phyloP scores from a whole-genome alignment of 2,888 invertebrate genomes.

The Oxycera nigricornis region DNA sequence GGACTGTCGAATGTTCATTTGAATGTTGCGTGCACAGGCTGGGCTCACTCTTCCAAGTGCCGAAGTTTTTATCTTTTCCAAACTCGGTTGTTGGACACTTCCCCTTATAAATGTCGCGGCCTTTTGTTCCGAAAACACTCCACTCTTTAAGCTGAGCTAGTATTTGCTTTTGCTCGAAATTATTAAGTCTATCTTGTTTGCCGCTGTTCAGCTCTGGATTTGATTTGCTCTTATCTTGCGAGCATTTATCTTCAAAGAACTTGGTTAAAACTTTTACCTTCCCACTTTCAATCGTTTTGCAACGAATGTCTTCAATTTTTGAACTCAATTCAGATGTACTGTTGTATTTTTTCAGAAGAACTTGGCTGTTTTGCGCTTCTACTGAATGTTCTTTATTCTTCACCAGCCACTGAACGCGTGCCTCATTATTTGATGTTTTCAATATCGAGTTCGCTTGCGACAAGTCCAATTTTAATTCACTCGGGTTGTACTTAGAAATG shows the following conservation, averaged over 20 bases:
- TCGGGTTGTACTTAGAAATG: slow-evolving; percentile 32
- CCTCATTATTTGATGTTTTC: slow-evolving; percentile 16
- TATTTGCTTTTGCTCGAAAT: slow-evolving; percentile 55
- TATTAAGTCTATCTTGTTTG: slow-evolving; percentile 50
- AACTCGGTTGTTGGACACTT: slow-evolving; percentile 43
- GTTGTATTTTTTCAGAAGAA: slow-evolving; percentile 55
- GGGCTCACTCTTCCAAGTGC: slow-evolving; percentile 42
- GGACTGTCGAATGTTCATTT: too few species aligned
- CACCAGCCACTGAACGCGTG: not conserved
- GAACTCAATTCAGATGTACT: slow-evolving; percentile 54
- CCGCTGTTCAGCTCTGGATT: slow-evolving; percentile 63
- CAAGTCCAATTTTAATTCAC: slow-evolving; percentile 53
- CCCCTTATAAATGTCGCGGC: slow-evolving; percentile 47
- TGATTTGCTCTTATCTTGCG: slow-evolving; percentile 60
- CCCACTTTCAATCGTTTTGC: slow-evolving; percentile 66
- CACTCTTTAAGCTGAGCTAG: slow-evolving; percentile 60
- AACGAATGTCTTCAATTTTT: slow-evolving; percentile 7
- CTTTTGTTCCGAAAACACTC: slow-evolving; percentile 57
- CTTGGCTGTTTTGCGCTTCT: slow-evolving; percentile 48
- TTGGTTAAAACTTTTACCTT: slow-evolving; percentile 75
- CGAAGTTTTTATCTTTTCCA: not conserved
- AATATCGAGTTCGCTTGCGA: slow-evolving; percentile 55
- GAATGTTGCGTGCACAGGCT: too few species aligned
- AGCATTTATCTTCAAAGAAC: slow-evolving; percentile 66
- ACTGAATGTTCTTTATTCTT: not conserved